A percentile compares a stretch with the other conserved stretches of the same genome.
Conservation (phyloP, 1,140 invertebrate genomes). For the Macrotrachela quadricornifera region DNA sequence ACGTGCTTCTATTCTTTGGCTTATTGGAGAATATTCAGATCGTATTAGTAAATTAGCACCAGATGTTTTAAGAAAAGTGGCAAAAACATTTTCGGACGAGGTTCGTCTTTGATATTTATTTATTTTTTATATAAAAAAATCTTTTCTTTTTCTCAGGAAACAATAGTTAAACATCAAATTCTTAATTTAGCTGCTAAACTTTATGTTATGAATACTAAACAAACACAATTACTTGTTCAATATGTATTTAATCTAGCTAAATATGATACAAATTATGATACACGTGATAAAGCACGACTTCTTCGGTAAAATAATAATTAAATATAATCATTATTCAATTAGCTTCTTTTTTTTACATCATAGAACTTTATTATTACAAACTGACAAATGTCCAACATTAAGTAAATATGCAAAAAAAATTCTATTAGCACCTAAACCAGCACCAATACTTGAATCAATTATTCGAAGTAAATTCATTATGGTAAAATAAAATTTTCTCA, state of each 20-base stretch:
- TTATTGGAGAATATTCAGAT: slow-evolving; percentile 69
- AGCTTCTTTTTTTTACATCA: too few relatives aligned
- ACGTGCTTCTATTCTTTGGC: slow-evolving; percentile 50
- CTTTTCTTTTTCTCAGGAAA: slow-evolving; percentile 36
- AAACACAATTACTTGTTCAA: slow-evolving; percentile 63
- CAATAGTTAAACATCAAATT: slow-evolving; percentile 85
- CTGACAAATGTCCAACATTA: slow-evolving; percentile 27
- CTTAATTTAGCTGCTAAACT: slow-evolving; percentile 83
- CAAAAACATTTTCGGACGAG: slow-evolving; percentile 71
- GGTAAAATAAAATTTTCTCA: too few relatives aligned
- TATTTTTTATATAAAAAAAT: too few relatives aligned
- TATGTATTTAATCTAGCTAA: slow-evolving; percentile 88
- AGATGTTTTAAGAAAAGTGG: slow-evolving; percentile 72
- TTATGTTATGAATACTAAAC: slow-evolving; percentile 61
- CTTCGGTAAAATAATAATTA: slow-evolving; percentile 31
- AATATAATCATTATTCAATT: too few relatives aligned
- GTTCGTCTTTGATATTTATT: too few relatives aligned
- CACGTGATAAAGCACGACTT: slow-evolving; percentile 72
- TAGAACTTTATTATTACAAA: slow-evolving; percentile 10
- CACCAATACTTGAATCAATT: slow-evolving; percentile 51
- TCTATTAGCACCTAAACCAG: slow-evolving; percentile 73
- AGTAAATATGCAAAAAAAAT: slow-evolving; percentile 53
- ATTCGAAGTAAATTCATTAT: slow-evolving; percentile 17
- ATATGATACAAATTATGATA: slow-evolving; percentile 94
- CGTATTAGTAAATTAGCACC: slow-evolving; percentile 45